Conservation (phyloP, 2,797 vertebrate species). For the Antennarius maculatus region DNA sequence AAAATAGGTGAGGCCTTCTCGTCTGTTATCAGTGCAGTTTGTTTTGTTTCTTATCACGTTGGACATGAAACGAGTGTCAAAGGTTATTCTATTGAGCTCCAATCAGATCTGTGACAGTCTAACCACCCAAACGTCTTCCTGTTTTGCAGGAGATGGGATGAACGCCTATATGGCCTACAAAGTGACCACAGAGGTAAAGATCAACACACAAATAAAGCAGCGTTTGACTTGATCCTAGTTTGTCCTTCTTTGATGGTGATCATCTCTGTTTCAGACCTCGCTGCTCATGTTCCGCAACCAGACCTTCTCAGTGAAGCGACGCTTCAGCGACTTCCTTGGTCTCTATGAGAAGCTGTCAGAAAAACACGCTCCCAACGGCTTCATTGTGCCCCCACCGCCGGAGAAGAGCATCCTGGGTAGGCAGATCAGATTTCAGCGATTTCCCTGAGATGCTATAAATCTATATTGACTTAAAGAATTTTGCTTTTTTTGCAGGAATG, state of each 20-base stretch:
- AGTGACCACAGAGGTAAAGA: conserved; percentile 93
- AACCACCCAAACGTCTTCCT: neutral
- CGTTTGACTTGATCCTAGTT: neutral
- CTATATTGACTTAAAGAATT: neutral
- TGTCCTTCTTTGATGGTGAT: neutral
- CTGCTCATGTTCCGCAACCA: conserved; percentile 93
- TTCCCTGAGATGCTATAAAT: neutral
- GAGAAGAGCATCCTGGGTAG: conserved; percentile 97
- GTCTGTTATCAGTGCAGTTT: neutral
- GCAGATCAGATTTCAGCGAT: neutral
- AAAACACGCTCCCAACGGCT: conserved; percentile 92
- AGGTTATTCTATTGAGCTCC: no score
- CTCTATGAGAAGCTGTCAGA: conserved; percentile 95
- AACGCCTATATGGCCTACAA: conserved; percentile 97
- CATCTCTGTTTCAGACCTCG: conserved; percentile 82
- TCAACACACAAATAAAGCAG: neutral
- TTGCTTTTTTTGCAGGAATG: conserved; percentile 86
- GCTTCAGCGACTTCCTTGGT: conserved; percentile 98
- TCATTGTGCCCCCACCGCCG: conserved; percentile 94
- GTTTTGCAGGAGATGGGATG: conserved; percentile 93
- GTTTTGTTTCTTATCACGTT: no score
- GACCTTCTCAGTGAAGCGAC: conserved; percentile 90
- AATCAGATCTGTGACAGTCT: neutral
- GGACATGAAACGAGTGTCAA: no score
- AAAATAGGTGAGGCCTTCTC: conserved; percentile 89